A percentile compares a stretch with the other conserved stretches of the same genome.
phyloP scores from a whole-genome alignment of 92 coral and sea anemone species.

The Scolanthus callimorphus region DNA sequence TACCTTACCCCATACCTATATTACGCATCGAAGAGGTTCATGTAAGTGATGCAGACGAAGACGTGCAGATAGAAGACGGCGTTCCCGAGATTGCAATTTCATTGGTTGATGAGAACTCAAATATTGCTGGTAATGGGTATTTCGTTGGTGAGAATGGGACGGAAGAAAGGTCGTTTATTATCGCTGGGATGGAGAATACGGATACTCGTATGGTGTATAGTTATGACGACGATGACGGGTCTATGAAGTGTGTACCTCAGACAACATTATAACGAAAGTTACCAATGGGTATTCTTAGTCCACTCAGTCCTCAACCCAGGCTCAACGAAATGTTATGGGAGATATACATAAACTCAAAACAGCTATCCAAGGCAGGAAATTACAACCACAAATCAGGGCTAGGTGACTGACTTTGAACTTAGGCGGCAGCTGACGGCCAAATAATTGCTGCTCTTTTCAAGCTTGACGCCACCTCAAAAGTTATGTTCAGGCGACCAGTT shows the following conservation, averaged over 20 bases:
- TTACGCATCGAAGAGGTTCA: conserved; percentile 47
- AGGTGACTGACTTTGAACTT: too few species aligned
- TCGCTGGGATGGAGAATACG: conserved; percentile 28
- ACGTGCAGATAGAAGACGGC: conserved; percentile 4
- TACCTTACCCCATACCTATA: conserved; percentile 38
- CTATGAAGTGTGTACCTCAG: conserved; percentile 63
- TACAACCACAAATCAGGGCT: too few species aligned
- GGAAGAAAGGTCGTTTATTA: conserved; percentile 29
- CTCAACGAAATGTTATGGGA: too few species aligned
- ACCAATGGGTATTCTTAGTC: too few species aligned
- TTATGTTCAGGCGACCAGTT: too few species aligned
- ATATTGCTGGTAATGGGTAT: conserved; percentile 7
- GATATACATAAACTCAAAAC: too few species aligned
- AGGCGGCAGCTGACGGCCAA: too few species aligned
- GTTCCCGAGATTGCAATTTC: conserved; percentile 61
- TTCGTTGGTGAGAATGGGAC: conserved; percentile 15
- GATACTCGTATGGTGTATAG: conserved; percentile 45
- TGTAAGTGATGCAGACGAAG: not conserved
- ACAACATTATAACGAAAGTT: conserved; percentile 16
- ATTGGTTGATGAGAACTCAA: conserved; percentile 53
- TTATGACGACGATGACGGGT: conserved; percentile 56
- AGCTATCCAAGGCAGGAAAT: too few species aligned
- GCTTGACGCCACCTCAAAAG: too few species aligned
- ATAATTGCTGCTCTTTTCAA: too few species aligned
- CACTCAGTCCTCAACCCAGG: too few species aligned